Evolutionary conservation across 2,888 invertebrate species (phyloP).

Genomic region (Epiblema foenella): DNA sequence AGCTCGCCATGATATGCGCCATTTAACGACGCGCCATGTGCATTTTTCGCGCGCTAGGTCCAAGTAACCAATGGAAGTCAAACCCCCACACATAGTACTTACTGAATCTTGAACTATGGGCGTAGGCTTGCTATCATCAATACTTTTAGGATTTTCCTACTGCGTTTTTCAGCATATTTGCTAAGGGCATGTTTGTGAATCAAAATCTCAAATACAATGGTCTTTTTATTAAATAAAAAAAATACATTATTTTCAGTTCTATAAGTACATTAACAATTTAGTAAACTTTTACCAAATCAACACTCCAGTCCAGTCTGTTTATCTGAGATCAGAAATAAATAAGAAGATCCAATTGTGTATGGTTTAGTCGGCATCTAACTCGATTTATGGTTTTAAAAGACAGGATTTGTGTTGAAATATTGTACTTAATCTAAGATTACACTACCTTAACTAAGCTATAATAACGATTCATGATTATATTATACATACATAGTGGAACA

Average conservation of each 20-base stretch:
- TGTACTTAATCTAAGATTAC: constrained; percentile 68
- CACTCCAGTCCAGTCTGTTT: constrained; percentile 67
- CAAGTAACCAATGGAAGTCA: constrained; percentile 34
- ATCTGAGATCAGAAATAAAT: constrained; percentile 80
- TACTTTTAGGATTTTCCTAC: not conserved
- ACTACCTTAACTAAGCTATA: constrained; percentile 65
- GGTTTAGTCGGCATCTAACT: constrained; percentile 51
- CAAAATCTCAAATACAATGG: constrained; percentile 62
- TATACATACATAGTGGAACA: constrained; percentile 77
- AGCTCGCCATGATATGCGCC: constrained; percentile 39
- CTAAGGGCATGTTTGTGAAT: not conserved
- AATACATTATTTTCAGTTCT: constrained; percentile 81
- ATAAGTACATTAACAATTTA: constrained; percentile 83
- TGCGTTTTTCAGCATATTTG: not conserved
- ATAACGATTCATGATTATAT: constrained; percentile 66
- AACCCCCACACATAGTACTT: constrained; percentile 23
- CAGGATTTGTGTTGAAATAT: constrained; percentile 43
- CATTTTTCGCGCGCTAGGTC: constrained; percentile 41
- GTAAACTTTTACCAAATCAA: constrained; percentile 82
- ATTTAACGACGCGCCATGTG: constrained; percentile 44
- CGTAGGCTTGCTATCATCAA: constrained; percentile 9
- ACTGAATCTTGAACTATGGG: constrained; percentile 21
- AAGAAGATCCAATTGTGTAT: constrained; percentile 56
- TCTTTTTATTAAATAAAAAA: constrained; percentile 82
- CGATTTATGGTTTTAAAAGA: constrained; percentile 42